phyloP scores from a whole-genome alignment of 2,888 invertebrate genomes.

The Aspidiotus rigidus region DNA sequence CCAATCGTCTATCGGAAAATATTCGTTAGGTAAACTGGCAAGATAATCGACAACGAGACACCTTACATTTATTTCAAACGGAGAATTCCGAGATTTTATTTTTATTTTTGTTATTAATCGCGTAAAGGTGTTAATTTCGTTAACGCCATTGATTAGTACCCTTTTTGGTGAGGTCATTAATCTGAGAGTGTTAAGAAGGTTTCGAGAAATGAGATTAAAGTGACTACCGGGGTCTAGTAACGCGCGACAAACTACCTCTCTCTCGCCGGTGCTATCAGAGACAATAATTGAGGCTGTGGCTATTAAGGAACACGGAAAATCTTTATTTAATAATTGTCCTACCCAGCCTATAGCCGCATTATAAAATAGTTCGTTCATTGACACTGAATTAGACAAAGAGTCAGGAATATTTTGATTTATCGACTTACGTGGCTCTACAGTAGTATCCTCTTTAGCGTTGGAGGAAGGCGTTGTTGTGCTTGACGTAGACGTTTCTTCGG shows the following conservation, averaged over 20 bases:
- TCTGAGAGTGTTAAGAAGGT: not conserved
- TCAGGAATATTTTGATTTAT: no score
- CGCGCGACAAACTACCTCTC: not conserved
- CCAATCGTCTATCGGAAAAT: not conserved
- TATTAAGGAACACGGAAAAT: not conserved
- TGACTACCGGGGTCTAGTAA: not conserved
- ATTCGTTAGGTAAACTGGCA: not conserved
- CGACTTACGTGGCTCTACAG: no score
- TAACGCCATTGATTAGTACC: no score
- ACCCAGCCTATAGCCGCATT: not conserved
- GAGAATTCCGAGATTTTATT: not conserved
- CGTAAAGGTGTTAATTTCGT: no score
- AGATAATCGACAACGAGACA: not conserved
- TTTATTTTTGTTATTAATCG: not conserved
- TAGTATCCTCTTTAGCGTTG: no score
- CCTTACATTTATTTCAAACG: constrained; percentile 1
- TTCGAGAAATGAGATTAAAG: not conserved
- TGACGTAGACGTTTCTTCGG: not conserved
- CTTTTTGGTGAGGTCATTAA: no score
- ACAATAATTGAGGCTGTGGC: not conserved
- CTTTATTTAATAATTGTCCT: not conserved
- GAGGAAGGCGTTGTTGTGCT: not conserved
- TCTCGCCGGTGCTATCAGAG: not conserved
- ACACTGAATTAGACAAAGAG: not conserved
- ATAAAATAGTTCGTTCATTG: constrained; percentile 1